Evolutionary conservation across 2,888 invertebrate species (phyloP).

Genomic region (Ornithoptera priamus): DNA sequence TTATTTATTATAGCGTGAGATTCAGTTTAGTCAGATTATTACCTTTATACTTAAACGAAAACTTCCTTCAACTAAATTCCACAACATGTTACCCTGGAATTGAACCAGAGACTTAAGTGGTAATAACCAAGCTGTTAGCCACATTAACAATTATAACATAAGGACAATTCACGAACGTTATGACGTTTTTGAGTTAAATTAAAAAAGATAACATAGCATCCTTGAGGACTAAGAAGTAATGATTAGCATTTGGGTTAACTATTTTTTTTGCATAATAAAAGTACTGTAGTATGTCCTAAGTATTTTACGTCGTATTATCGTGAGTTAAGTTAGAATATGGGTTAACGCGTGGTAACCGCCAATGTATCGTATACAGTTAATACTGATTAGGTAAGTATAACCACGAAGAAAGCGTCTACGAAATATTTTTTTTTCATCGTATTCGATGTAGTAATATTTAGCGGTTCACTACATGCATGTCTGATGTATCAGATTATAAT

Average conservation of each 20-base stretch:
- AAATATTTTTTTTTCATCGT: neutral
- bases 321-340: neutral
- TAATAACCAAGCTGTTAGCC: no score
- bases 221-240: neutral
- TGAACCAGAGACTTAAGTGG: no score
- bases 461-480: neutral
- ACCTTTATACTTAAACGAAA: no score
- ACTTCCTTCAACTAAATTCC: no score
- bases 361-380: neutral
- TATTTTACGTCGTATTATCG: neutral
- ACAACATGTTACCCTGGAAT: no score
- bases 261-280: neutral
- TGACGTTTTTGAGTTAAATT: neutral
- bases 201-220: neutral
- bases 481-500: neutral
- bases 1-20: no score
- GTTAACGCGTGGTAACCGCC: neutral
- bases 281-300: neutral
- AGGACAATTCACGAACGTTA: neutral
- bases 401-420: neutral
- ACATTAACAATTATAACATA: neutral
- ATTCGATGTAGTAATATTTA: neutral
- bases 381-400: neutral
- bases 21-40: no score
- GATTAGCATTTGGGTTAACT: neutral